Base-by-base conservation (phyloP, 2,797 vertebrate genomes). In the Premnoplex brunnescens region DNA sequence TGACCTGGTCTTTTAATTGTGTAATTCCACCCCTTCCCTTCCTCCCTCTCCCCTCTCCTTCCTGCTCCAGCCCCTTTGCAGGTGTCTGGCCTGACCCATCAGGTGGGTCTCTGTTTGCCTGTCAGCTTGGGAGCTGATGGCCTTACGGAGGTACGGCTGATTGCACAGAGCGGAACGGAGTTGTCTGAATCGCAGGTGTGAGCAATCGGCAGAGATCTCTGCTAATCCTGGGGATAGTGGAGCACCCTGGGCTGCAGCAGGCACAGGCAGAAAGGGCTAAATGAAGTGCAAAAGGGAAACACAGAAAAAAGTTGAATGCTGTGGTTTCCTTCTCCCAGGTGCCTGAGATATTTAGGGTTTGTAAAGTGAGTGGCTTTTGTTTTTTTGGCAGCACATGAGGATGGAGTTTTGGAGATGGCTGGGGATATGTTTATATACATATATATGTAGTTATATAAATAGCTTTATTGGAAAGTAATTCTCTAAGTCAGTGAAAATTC, bases 51-150 rank as follows among this genome's bases (percentile, higher is more conserved):
- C 82, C 66, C 39, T 52, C 80, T 80, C 52, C 84, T 89, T 92
- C 76, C 81, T 93, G 55, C 72, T 96, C 36, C 80, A 85, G 81
- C 67, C 92, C 59, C 93, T 93, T 64, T 62, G 74, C 98, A 98
- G 98, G 98, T 98, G 98, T 97, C 94, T 97, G 97, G 96, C 98
- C 96, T 95, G 97, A 97, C 97, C 98, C 92, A 96, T 98, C 98
- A 98, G 98, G 98, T 98, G 98, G 98, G 98, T 98, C 98, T 98
- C 96, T 98, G 97, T 98, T 98, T 98, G 98, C 98, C 98, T 99
- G 98, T 99, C 98, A 99, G 97, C 97, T 96, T 60, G 93, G 98
- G 98, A 98, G 98, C 97, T 98, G 97, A 97, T 97, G 98, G 98
- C 98, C 98, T 99, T 98, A 98, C 97, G 54, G 96, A 96, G 98